Conservation (phyloP, 2,888 invertebrate species). For the Synergus umbraculus region DNA sequence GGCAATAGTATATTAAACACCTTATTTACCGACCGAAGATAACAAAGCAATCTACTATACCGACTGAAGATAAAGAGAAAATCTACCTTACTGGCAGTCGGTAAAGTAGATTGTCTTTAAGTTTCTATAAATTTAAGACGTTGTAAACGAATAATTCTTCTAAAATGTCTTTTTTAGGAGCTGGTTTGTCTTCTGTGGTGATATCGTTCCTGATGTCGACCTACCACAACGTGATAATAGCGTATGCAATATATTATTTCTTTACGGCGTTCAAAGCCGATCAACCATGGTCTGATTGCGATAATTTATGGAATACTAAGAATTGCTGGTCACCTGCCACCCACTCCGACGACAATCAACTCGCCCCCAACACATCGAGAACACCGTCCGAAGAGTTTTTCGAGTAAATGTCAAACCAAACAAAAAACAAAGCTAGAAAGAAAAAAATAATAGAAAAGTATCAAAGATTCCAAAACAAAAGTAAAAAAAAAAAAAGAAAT, state of each 20-base stretch:
- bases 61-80: background rate
- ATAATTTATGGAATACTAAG: conserved; percentile 89
- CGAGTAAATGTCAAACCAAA: conserved; percentile 81
- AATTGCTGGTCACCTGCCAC: conserved; percentile 89
- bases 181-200: conserved; percentile 94
- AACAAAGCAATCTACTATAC: background rate
- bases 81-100: background rate
- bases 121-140: background rate
- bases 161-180: conserved; percentile 81
- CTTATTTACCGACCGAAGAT: background rate
- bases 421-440: conserved; percentile 1
- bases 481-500: conserved; percentile 16
- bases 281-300: conserved; percentile 94
- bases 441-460: conserved; percentile 12
- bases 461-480: conserved; percentile 5
- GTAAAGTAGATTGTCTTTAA: background rate
- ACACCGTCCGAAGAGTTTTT: conserved; percentile 96
- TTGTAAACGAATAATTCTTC: background rate
- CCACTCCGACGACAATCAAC: conserved; percentile 78
- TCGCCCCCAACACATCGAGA: conserved; percentile 85
- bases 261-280: conserved; percentile 92
- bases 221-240: conserved; percentile 96
- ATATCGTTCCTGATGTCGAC: conserved; percentile 97
- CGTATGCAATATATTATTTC: conserved; percentile 95
- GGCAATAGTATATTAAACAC: background rate